Conservation (phyloP, 2,888 invertebrate genomes). For the Clusia tigrina region DNA sequence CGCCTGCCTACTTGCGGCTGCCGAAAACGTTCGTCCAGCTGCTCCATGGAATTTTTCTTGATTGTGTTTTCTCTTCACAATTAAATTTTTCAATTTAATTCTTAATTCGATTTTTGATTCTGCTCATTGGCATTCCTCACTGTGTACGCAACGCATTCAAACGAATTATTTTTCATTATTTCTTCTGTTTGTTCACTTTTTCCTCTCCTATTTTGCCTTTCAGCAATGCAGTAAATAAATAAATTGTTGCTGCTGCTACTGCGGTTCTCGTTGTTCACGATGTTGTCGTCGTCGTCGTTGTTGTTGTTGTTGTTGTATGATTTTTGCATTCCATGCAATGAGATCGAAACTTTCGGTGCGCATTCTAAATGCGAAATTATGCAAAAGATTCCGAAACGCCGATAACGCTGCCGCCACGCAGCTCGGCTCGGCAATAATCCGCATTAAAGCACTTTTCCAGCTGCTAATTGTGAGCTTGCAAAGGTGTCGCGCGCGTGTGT, state of each 20-base stretch:
- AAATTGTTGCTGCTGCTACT: not conserved
- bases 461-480: constrained; percentile 21
- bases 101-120: not conserved
- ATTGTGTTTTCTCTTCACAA: not conserved
- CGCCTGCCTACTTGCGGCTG: not conserved
- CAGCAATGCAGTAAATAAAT: not conserved
- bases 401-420: not conserved
- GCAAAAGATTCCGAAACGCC: constrained; percentile 27
- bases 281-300: constrained; percentile 13
- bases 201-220: not conserved
- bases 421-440: no score
- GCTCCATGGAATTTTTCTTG: constrained; percentile 1
- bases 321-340: not conserved
- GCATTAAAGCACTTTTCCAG: no score
- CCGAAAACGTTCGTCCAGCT: not conserved
- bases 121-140: not conserved
- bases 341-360: constrained; percentile 30
- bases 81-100: not conserved
- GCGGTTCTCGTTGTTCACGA: not conserved
- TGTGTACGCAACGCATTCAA: not conserved
- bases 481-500: no score
- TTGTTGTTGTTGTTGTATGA: constrained; percentile 5
- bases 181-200: no score
- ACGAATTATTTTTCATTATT: not conserved
- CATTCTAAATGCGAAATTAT: constrained; percentile 50